Conservation (phyloP, 2,113 vertebrate species). For the Erythrocercus mccallii region DNA sequence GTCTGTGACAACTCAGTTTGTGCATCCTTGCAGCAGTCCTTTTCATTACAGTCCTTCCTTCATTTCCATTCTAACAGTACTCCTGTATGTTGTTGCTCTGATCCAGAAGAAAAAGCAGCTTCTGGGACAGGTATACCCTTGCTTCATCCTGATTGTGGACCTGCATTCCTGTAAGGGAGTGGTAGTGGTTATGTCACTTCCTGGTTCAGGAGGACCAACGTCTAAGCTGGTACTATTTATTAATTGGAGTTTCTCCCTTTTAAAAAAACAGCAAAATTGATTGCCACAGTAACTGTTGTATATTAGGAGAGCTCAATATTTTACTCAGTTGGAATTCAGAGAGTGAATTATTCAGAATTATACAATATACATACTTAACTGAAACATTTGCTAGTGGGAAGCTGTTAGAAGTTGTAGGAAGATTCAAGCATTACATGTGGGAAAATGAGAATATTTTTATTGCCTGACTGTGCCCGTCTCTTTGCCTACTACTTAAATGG, state of each 20-base stretch:
- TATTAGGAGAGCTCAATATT: not conserved
- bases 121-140: not conserved
- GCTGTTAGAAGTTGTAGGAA: not conserved
- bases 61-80: not conserved
- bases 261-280: not conserved
- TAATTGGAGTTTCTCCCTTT: not conserved
- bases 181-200: not conserved
- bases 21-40: not conserved
- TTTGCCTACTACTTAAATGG: not conserved
- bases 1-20: not conserved
- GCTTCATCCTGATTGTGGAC: not conserved
- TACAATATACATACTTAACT: not conserved
- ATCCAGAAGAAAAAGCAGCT: not conserved
- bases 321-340: not conserved
- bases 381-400: not conserved
- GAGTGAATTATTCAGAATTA: not conserved
- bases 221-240: not conserved
- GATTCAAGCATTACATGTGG: not conserved
- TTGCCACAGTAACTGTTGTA: not conserved
- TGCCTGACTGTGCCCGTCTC: not conserved
- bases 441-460: not conserved
- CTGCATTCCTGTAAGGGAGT: not conserved
- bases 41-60: not conserved
- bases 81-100: not conserved
- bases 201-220: not conserved